Base-by-base conservation (phyloP, 2,797 vertebrate genomes). In the Hippoglossus hippoglossus region DNA sequence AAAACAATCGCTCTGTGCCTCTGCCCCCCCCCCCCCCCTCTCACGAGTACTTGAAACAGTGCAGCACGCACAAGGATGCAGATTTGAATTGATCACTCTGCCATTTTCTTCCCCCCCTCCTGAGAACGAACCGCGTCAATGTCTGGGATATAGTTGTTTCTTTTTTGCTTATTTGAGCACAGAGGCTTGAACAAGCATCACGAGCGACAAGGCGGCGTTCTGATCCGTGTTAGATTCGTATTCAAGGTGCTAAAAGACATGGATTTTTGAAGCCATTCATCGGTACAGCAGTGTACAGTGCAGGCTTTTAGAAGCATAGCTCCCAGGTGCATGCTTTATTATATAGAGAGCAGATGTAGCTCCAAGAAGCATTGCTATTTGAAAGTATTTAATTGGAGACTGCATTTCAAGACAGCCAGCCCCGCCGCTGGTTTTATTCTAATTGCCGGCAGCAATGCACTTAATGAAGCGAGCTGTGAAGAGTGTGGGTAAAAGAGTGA, bases 321-420 rank as follows among this genome's bases (percentile, higher is more conserved):
- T 93, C 86, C 84, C 82, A 91, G 91, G 86, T 92, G 89, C 82
- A 76, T 68, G 80, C 67, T 88, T 89, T 90, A 87, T 88, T 92
- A 86, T 89, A 89, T 80, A 76, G 81, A 86, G 78, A 89, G 89
- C 81, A 89, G 85, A 87, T 93, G 83, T 89, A 92, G 86, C 86
- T 87, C 70, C 64, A 81, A 87, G 88, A 89, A 89, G 82, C 87
- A 83, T 80, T 84, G 82, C 87, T 83, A 82, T 92, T 93, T 93
- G 87, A 93, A 93, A 91, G 90, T 93, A 89, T 94, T 94, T 94
- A 94, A 94, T 94, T 94, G 92, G 93, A 92, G 92, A 89, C 91
- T 89, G 89, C 86, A 84, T 92, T 94, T 93, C 92, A 90, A 94
- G 93, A 92, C 92, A 93, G 90, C 88, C 90, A 91, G 18, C 87